Conservation (phyloP, 2,888 invertebrate species). For the Stenoptilia bipunctidactyla region DNA sequence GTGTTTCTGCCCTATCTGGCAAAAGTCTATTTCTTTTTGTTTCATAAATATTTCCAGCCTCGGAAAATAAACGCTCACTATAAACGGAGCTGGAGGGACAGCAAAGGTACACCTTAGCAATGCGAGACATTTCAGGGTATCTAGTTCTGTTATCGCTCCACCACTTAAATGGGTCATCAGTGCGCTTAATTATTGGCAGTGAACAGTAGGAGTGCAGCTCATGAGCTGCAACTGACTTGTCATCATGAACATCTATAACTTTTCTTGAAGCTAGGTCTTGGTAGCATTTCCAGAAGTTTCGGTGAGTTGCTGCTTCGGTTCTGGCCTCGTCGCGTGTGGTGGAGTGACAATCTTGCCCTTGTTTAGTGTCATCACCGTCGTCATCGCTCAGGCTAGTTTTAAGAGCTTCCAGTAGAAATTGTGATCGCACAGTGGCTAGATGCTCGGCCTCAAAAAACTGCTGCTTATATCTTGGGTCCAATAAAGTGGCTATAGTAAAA, state of each 20-base stretch:
- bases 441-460: slow-evolving; percentile 5
- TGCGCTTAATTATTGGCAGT: too few species aligned
- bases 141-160: too few species aligned
- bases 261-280: slow-evolving; percentile 2
- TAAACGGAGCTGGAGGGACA: too few species aligned
- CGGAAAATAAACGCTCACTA: too few species aligned
- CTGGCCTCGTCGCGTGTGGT: background rate
- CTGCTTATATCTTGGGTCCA: slow-evolving; percentile 6
- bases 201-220: too few species aligned
- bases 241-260: slow-evolving; percentile 1
- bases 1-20: too few species aligned
- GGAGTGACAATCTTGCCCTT: too few species aligned
- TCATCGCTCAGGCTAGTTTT: slow-evolving; percentile 1
- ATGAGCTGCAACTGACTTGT: background rate
- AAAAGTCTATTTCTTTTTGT: too few species aligned
- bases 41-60: too few species aligned
- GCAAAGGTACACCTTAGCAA: too few species aligned
- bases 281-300: slow-evolving; percentile 4
- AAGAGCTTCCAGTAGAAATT: background rate
- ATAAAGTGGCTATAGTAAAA: background rate
- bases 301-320: slow-evolving; percentile 1
- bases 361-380: background rate
- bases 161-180: too few species aligned
- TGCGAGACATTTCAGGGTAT: too few species aligned
- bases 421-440: background rate